Conservation (phyloP, 2,113 vertebrate genomes). For the Corydoras sp. region DNA sequence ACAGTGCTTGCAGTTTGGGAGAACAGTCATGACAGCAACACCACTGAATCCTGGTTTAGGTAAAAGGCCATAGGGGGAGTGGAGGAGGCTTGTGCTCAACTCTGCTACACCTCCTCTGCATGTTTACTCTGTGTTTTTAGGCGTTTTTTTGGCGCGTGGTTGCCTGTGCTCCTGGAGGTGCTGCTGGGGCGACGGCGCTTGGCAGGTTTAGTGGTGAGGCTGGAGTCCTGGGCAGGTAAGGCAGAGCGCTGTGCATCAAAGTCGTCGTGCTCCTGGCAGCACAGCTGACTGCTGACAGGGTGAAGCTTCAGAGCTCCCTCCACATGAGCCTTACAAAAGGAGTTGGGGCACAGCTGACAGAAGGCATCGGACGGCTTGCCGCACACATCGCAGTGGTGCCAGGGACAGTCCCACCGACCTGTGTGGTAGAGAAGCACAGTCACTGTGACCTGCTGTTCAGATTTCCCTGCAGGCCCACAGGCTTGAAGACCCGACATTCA, state of each 20-base stretch:
- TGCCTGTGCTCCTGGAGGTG: constrained; percentile 8
- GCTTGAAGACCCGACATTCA: too few species aligned
- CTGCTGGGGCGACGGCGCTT: constrained; percentile 28
- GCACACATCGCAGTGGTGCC: constrained; percentile 97
- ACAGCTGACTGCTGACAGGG: constrained; percentile 68
- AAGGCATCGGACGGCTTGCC: constrained; percentile 86
- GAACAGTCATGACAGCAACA: constrained; percentile 35
- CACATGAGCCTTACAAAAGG: constrained; percentile 91
- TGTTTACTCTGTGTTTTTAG: constrained; percentile 44
- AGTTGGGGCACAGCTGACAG: constrained; percentile 95
- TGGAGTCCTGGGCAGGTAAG: constrained; percentile 32
- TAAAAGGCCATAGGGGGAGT: constrained; percentile 46
- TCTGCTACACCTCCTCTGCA: constrained; percentile 20
- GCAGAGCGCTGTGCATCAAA: constrained; percentile 57
- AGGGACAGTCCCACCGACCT: constrained; percentile 98
- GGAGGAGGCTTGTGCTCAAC: background rate
- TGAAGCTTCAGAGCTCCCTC: constrained; percentile 73
- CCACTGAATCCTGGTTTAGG: constrained; percentile 27
- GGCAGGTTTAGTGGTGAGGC: background rate
- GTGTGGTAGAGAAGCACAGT: constrained; percentile 13
- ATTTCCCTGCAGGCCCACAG: too few species aligned
- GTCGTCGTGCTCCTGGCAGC: constrained; percentile 86
- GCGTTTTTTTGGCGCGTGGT: constrained; percentile 20
- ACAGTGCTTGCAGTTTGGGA: constrained; percentile 47
- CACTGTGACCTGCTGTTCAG: too few species aligned